Base-by-base conservation (phyloP, 2,888 invertebrate genomes). In the Phortica magna region DNA sequence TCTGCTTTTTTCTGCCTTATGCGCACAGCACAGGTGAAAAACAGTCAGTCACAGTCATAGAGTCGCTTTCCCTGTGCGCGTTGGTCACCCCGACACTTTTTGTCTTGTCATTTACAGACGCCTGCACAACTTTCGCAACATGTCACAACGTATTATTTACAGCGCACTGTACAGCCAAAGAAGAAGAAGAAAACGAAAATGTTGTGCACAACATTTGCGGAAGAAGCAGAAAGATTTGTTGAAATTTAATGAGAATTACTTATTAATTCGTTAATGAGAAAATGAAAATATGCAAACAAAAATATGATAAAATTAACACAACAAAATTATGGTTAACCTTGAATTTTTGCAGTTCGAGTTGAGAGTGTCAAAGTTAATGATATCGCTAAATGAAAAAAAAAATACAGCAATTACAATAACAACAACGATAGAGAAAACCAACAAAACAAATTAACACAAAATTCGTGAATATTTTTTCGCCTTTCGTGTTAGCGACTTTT, bases 291-390 rank as follows among this genome's bases (percentile, higher is more conserved):
- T 9, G 31, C 14, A 39, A 39, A 64, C 22, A 59, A 59, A 59
- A 14, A 41, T 39, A 68, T 48, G 42, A 48, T n/a, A 10, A 17
- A 68, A 53, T 53, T 4, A 31, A 31, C 5, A 31, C 31, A 31
- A 4, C 31, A 71, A 55, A 71, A 31, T 12, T 71, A 55, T 53
- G 1, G 31, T 17, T 65, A 71, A 48, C 70, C 70, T 71, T 71
- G 70, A 71, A 71, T 31, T 53, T 70, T 71, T 53, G 68, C 68
- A 31, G 31, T 31, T 31, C 31, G 10, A 67, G 12, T 17, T 41
- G 39, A 67, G 10, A 53, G 55, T 55, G 55, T 53, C 70, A 71
- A 71, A 71, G 70, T 71, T 71, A 55, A 71, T 55, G 53, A 31
- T 55, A 71, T 55, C 70, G 22, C 10, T 22, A 70, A 59, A 70